phyloP scores from a whole-genome alignment of 1,140 invertebrate genomes.

The Lepidostoma basale region DNA sequence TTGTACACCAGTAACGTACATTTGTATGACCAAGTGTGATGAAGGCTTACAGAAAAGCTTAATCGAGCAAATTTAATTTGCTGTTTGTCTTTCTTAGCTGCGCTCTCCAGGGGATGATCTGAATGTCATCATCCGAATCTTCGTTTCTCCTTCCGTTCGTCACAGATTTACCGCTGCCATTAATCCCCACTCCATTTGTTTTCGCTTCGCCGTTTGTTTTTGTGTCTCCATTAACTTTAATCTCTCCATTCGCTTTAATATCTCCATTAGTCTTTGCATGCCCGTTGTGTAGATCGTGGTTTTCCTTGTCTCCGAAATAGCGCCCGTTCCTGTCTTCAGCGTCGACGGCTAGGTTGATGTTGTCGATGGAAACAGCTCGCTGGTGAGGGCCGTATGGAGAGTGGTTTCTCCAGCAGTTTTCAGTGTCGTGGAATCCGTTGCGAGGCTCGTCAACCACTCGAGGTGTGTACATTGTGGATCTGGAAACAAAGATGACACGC shows the following conservation, averaged over 20 bases:
- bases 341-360: constrained; percentile 58
- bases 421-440: constrained; percentile 49
- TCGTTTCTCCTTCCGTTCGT: constrained; percentile 56
- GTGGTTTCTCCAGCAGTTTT: constrained; percentile 62
- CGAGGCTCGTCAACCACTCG: constrained; percentile 66
- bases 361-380: constrained; percentile 66
- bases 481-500: constrained; percentile 52
- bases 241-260: constrained; percentile 40
- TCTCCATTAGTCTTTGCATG: constrained; percentile 46
- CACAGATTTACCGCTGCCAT: constrained; percentile 45
- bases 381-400: constrained; percentile 49
- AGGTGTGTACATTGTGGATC: constrained; percentile 70
- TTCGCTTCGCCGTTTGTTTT: constrained; percentile 38
- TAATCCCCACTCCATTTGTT: constrained; percentile 43
- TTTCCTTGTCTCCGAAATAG: constrained; percentile 52
- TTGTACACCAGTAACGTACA: too few relatives aligned
- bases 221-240: constrained; percentile 34
- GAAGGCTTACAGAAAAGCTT: too few relatives aligned
- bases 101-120: constrained; percentile 86
- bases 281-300: constrained; percentile 48
- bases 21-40: too few relatives aligned
- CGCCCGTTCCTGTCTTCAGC: constrained; percentile 53
- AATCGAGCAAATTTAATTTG: constrained; percentile 73
- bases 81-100: constrained; percentile 88
- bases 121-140: constrained; percentile 64